Conservation (phyloP, 1,140 invertebrate genomes). For the Anastrepha obliqua region DNA sequence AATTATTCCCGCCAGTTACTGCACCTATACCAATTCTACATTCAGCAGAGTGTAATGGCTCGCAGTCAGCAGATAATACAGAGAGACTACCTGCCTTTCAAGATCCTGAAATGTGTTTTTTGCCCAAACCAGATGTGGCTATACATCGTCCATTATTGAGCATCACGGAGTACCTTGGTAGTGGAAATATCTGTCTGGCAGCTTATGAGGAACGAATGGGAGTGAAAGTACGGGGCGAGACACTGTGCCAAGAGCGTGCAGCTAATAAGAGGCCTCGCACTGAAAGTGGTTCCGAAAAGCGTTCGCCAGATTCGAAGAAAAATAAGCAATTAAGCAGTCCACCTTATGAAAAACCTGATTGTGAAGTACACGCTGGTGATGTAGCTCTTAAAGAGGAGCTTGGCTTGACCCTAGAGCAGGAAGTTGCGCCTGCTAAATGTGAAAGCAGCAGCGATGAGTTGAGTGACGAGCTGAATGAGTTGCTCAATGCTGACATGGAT, state of each 20-base stretch:
- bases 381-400: not conserved
- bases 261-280: slow-evolving; percentile 76
- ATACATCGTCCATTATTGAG: slow-evolving; percentile 83
- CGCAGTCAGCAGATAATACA: not conserved
- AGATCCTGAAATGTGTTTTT: slow-evolving; percentile 68
- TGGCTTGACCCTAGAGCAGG: not conserved
- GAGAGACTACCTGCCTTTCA: not conserved
- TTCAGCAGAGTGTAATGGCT: slow-evolving; percentile 8
- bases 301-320: slow-evolving; percentile 73
- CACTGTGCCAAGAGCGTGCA: slow-evolving; percentile 60
- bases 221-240: slow-evolving; percentile 76
- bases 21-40: not conserved
- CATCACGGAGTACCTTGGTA: slow-evolving; percentile 83
- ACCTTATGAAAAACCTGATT: slow-evolving; percentile 57
- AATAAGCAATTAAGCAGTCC: slow-evolving; percentile 30
- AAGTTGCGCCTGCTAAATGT: slow-evolving; percentile 57
- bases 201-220: slow-evolving; percentile 83
- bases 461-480: slow-evolving; percentile 64
- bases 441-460: slow-evolving; percentile 66
- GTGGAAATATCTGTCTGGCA: slow-evolving; percentile 83
- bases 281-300: slow-evolving; percentile 76
- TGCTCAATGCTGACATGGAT: slow-evolving; percentile 58
- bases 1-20: not conserved
- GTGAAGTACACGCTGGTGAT: not conserved
- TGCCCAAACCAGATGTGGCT: slow-evolving; percentile 75